Evolutionary conservation across 2,888 invertebrate genomes (phyloP), one percentile per base, ranked within the genome.

Genomic region (Metallyticus violacea): DNA sequence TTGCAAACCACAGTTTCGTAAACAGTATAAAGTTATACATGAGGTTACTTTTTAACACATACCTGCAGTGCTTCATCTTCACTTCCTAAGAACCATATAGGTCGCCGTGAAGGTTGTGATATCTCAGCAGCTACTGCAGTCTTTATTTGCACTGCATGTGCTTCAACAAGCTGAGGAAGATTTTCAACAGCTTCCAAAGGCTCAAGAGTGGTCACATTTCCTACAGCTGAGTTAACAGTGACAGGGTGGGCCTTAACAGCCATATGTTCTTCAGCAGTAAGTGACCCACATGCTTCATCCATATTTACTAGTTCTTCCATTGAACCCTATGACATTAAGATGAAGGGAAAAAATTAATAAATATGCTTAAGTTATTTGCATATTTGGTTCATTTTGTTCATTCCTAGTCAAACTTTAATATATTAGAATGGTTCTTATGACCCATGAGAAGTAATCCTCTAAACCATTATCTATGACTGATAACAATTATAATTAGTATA

Each of bases 51-150:
- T n/a, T n/a, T n/a, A n/a, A n/a, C n/a, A 78, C 27, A 28, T 30
- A 92, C 92, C 90, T 91, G 91, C 87, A 92, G 90, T 77, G 92
- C 90, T 78, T 93, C 93, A 80, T 94, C 94, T 89, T 94, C 94
- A 88, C 92, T 93, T 79, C 93, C 93, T 85, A 94, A 92, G 88
- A 94, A 93, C 94, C 94, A 94, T 81, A 92, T 92, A 5, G 94
- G 93, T 88, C 93, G 80, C 2, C 77, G 78, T 15, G 83, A 81
- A 62, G 40, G 25, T 15, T 40, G 15, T 26, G 27, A 26, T 26
- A 27, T 7, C 22, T 83, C 83, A 28, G 83, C 4, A 29, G 25
- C 85, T 25, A 29, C 27, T 22, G n/a, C 85, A 29, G 27, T 27
- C 79, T 85, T 85, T 26, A 84, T 77, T 27, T 86, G 83, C 15